Evolutionary conservation across 2,113 vertebrate genomes (phyloP).

Genomic region (Aphyosemion australe): DNA sequence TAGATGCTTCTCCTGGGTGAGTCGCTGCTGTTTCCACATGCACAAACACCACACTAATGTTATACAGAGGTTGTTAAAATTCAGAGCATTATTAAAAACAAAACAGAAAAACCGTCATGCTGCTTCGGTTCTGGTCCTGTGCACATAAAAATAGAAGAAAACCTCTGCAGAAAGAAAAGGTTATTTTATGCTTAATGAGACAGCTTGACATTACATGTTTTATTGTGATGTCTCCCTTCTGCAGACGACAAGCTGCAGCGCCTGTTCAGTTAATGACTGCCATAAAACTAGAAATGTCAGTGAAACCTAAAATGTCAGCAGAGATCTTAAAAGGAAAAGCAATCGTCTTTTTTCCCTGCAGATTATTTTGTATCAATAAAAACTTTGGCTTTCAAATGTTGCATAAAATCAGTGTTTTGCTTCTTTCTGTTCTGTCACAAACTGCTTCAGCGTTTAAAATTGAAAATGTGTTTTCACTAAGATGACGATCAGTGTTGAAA

Average conservation of each 20-base stretch:
- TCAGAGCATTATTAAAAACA: neutral
- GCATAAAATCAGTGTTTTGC: neutral
- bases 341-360: slow-evolving; percentile 1
- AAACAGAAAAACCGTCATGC: neutral
- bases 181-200: slow-evolving; percentile 25
- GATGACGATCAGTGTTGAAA: too few species aligned
- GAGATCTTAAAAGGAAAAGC: neutral
- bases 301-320: slow-evolving; percentile 7
- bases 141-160: slow-evolving; percentile 12
- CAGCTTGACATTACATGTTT: slow-evolving; percentile 8
- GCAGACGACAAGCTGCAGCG: neutral
- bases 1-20: slow-evolving; percentile 7
- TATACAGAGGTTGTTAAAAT: neutral
- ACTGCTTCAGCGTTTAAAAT: too few species aligned
- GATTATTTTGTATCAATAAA: neutral
- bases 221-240: slow-evolving; percentile 3
- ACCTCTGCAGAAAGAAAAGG: slow-evolving; percentile 6
- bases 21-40: slow-evolving; percentile 42
- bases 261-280: neutral
- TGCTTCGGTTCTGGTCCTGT: slow-evolving; percentile 13
- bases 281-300: slow-evolving; percentile 27
- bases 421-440: too few species aligned
- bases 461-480: too few species aligned
- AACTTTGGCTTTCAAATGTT: neutral
- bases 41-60: neutral